These are phyloP conservation scores for Setophaga kirtlandii DNA, from an alignment of 2,113 vertebrate species.

Conservation along the genomic window DNA sequence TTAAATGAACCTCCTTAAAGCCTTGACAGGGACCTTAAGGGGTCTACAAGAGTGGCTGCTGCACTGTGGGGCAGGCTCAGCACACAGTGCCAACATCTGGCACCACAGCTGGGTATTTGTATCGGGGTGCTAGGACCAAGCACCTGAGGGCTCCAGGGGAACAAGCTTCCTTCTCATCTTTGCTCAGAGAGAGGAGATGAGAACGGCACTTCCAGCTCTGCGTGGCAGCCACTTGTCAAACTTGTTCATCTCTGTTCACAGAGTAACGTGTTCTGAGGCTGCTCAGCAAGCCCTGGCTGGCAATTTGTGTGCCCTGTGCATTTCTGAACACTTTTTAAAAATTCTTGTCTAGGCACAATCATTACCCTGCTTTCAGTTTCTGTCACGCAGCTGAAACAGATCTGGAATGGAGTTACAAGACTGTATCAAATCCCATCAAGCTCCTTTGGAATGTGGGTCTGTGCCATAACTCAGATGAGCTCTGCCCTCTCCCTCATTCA, in stretches of 20 bases:
- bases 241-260: neutral
- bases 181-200: neutral
- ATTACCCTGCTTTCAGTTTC: neutral
- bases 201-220: neutral
- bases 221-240: neutral
- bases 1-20: neutral
- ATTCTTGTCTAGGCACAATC: neutral
- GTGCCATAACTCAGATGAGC: neutral
- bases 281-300: neutral
- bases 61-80: neutral
- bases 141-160: neutral
- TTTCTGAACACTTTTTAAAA: neutral
- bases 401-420: neutral
- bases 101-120: rapidly evolving
- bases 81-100: neutral
- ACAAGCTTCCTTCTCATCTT: neutral
- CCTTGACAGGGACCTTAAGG: neutral
- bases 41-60: neutral
- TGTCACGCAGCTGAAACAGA: neutral
- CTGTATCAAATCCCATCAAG: neutral
- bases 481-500: slow-evolving; percentile 20
- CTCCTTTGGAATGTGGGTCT: neutral
- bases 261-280: neutral
- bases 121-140: neutral
- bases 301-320: neutral